Percentiles rank a stretch among this genome's conserved stretches.
Conservation (phyloP, 2,888 invertebrate genomes). For the Rhamnusium bicolor region DNA sequence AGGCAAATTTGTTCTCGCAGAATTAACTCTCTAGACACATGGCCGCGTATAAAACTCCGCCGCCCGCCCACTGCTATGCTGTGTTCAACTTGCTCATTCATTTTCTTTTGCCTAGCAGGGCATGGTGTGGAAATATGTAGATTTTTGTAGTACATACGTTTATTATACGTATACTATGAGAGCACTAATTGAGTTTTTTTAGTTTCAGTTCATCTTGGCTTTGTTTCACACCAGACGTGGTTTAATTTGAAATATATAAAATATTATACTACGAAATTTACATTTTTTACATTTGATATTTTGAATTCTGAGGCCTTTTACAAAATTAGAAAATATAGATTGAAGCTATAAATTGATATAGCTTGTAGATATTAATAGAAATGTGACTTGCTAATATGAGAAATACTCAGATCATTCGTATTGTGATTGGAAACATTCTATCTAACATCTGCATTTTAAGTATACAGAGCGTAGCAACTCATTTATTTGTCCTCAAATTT, state of each 20-base stretch:
- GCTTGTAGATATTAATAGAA: too few species aligned
- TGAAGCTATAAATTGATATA: too few species aligned
- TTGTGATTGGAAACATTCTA: too few species aligned
- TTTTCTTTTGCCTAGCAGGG: not conserved
- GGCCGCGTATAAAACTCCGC: not conserved
- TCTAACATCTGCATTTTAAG: too few species aligned
- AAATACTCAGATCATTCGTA: too few species aligned
- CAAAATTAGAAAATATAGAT: not conserved
- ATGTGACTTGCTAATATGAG: too few species aligned
- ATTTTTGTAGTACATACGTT: constrained; percentile 21
- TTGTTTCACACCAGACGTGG: constrained; percentile 6
- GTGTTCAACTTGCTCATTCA: not conserved
- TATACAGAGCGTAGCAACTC: too few species aligned
- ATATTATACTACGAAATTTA: not conserved
- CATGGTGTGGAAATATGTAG: constrained; percentile 12
- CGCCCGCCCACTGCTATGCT: not conserved
- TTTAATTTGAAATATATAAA: not conserved
- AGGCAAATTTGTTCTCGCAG: not conserved
- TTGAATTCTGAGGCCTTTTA: not conserved
- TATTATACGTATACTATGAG: not conserved
- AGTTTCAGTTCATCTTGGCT: constrained; percentile 12
- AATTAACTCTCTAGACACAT: not conserved
- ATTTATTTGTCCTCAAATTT: too few species aligned
- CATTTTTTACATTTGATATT: not conserved
- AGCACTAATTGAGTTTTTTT: constrained; percentile 27